A percentile compares a stretch with the other conserved stretches of the same genome.
These are phyloP conservation scores for Oligia strigilis DNA, from an alignment of 2,888 invertebrate genomes.

Conservation along the genomic window DNA sequence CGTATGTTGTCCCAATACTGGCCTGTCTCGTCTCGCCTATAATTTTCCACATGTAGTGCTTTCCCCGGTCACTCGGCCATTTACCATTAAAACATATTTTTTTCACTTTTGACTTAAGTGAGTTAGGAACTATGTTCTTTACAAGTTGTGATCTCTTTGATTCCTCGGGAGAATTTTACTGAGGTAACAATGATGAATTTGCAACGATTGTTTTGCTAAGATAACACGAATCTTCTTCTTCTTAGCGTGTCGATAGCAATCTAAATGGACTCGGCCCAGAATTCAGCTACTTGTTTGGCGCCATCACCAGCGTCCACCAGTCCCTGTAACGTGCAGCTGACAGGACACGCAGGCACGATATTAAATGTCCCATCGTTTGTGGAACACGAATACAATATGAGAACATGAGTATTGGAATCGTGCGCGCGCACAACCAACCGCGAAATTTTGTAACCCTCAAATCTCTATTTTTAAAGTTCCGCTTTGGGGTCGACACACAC, in stretches of 20 bases:
- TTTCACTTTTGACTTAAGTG: neutral
- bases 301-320: too few relatives aligned
- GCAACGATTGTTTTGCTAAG: conserved; percentile 9
- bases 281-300: too few relatives aligned
- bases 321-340: too few relatives aligned
- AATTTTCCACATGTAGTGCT: neutral
- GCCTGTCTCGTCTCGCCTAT: neutral
- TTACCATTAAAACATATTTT: neutral
- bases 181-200: neutral
- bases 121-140: neutral
- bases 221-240: neutral
- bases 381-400: neutral
- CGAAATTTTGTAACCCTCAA: conserved; percentile 70
- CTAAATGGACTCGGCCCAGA: too few relatives aligned
- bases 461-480: conserved; percentile 84
- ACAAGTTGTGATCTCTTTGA: neutral
- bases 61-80: neutral
- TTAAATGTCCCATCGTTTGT: too few relatives aligned
- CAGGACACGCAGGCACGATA: too few relatives aligned
- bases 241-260: too few relatives aligned
- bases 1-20: neutral
- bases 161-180: neutral
- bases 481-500: conserved; percentile 73
- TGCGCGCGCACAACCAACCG: conserved; percentile 69
- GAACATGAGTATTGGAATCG: conserved; percentile 56